Base-by-base conservation (phyloP, 2,113 vertebrate genomes). In the Phaetusa simplex region DNA sequence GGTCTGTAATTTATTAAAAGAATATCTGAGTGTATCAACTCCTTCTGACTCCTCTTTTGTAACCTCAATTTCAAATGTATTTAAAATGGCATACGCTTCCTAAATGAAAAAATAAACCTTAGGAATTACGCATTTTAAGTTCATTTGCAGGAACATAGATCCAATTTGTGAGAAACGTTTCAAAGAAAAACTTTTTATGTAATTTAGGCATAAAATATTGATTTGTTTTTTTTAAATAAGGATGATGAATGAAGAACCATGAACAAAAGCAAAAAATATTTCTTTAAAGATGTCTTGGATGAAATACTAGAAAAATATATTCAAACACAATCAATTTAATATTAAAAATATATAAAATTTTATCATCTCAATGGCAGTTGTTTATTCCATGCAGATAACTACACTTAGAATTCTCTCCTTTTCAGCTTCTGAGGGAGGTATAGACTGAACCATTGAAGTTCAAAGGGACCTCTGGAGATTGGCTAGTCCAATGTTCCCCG, bases 11-110 rank as follows among this genome's bases (percentile, higher is more conserved):
- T 98, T 97, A 53, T 92, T 98, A 97, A 98, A 99, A 74, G 95
- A 98, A 52, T 98, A 97, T 95, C 98, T 98, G 85, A 99, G 97
- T 24, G 97, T 97, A 92, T 98, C 97, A 86, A 99, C 98, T 22
- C 91, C 98, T 90, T 99, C 98, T 53, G 97, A 97, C 95, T 99
- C 99, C 32, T 98, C 98, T 93, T 98, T 98, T 58, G 98, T 98
- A 73, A 99, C 91, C 53, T 98, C 98, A 45, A 98, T 93, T 93
- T 98, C 94, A 97, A 98, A 98, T 84, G 96, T 93, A 82, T 95
- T 96, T 96, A 99, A 97, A 96, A 99, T 98, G 23, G 96, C 90
- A 86, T 98, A 99, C 49, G 98, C 98, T 96, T 99, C 99, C 99
- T 99, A 86, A 24, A 95, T 64, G 7, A n/a, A 94, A 91, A 90